A percentile compares a stretch with the other conserved stretches of the same genome.
Conservation (phyloP, 2,888 invertebrate genomes). For the Hermaeophaga mercurialis region DNA sequence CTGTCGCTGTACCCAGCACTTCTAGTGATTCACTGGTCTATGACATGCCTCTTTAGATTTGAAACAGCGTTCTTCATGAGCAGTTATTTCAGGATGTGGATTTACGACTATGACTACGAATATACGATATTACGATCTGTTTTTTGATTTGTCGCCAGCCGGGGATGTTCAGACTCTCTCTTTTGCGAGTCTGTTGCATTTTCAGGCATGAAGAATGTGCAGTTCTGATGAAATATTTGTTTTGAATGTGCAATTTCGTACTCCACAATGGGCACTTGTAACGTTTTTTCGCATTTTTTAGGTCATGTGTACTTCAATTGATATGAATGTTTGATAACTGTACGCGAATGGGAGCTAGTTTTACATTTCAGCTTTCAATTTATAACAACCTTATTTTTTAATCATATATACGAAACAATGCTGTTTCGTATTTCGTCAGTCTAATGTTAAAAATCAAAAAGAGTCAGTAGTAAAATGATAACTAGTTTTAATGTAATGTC, state of each 20-base stretch:
- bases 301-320: neutral
- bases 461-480: too few relatives aligned
- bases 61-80: constrained; percentile 9
- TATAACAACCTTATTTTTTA: too few relatives aligned
- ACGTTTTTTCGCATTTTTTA: neutral
- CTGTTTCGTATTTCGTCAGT: too few relatives aligned
- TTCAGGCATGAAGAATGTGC: constrained; percentile 6
- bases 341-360: neutral
- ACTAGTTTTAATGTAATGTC: too few relatives aligned
- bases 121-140: constrained; percentile 17
- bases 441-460: too few relatives aligned
- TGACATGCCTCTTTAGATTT: constrained; percentile 7
- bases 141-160: constrained; percentile 20
- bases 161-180: constrained; percentile 7
- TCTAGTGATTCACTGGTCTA: constrained; percentile 7
- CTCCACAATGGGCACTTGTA: neutral
- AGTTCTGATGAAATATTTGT: constrained; percentile 11
- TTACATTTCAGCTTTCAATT: too few relatives aligned
- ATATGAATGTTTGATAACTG: neutral
- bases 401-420: too few relatives aligned
- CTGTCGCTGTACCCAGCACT: too few relatives aligned
- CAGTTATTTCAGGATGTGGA: constrained; percentile 22
- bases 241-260: constrained; percentile 4
- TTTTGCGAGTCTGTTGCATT: constrained; percentile 17
- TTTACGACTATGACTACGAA: constrained; percentile 16